Base-by-base conservation (phyloP, 2,888 invertebrate genomes). In the Drosophila mimetica region DNA sequence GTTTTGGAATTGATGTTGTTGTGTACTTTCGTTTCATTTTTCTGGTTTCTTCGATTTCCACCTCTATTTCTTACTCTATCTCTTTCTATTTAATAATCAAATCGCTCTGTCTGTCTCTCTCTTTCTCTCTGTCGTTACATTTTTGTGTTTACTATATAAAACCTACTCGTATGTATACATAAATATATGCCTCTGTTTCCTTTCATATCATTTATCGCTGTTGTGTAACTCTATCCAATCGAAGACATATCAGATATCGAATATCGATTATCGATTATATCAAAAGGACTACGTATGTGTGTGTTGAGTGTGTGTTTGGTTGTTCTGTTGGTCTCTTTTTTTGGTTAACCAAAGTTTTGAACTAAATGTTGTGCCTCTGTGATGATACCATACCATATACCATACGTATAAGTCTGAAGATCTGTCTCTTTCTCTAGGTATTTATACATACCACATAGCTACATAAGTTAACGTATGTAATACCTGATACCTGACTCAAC, bases 151-250 rank as follows among this genome's bases (percentile, higher is more conserved):
- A 66, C 44, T 71, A 71, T 70, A 81, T 76, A 71, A 63, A 69
- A 70, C 61, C 28, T 57, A 80, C 71, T 81, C 79, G 83, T 85
- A 85, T 74, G 70, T 79, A 73, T 76, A 86, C 76, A 86, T 84
- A 86, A 86, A 70, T 74, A 82, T 84, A 86, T 86, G 87, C 81
- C 87, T 86, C 59, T 86, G 76, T 77, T 75, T 55, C 75, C 48
- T 64, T 63, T 28, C 65, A 84, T 80, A 77, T 76, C 42, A 79
- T 79, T 83, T 71, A 79, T 87, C 42, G 78, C 79, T 86, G 83
- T 83, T 86, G 84, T 83, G 72, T 25, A 7, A 7, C 71, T 61
- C 73, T 77, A 80, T 59, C 32, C 63, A 74, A 64, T 65, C 74
- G 44, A 63, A 57, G 34, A 36, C 34, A 30, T 46, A 46, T 46